Evolutionary conservation across 1,140 invertebrate species (phyloP).

Genomic region (Sinella curviseta): DNA sequence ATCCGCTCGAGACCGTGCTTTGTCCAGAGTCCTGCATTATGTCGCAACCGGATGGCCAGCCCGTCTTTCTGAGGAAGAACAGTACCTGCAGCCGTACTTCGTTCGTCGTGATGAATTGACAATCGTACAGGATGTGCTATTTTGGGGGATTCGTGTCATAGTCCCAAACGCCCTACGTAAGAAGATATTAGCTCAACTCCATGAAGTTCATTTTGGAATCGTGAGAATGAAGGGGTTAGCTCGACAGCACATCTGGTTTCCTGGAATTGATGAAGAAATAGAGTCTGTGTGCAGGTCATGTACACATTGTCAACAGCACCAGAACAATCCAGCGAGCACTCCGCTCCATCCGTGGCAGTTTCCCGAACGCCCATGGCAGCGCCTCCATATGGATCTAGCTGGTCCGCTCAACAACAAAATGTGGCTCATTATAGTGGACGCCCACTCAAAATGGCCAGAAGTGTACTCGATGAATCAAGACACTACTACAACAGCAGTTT

Average conservation of each 20-base stretch:
- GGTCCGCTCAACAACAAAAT: constrained; percentile 51
- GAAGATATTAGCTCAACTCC: constrained; percentile 52
- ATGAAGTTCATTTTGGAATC: constrained; percentile 54
- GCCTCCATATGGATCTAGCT: no score
- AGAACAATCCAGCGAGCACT: constrained; percentile 28
- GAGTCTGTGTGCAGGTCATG: constrained; percentile 41
- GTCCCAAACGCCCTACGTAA: constrained; percentile 52
- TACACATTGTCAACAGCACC: constrained; percentile 30
- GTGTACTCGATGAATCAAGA: constrained; percentile 46
- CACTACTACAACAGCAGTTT: no score
- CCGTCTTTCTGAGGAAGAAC: background rate
- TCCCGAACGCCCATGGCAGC: no score
- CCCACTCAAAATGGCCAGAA: no score
- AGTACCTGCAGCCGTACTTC: background rate
- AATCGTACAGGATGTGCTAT: constrained; percentile 24
- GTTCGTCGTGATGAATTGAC: constrained; percentile 18
- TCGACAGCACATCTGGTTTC: constrained; percentile 53
- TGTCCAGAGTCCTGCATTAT: constrained; percentile 21
- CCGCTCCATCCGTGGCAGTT: no score
- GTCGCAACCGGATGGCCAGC: constrained; percentile 24
- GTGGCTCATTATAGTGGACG: no score
- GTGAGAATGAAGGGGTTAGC: no score
- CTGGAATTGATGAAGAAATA: constrained; percentile 54
- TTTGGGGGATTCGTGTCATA: constrained; percentile 51
- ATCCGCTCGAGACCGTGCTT: background rate